Evolutionary conservation across 1,140 invertebrate genomes (phyloP).

Genomic region (Dendrolimus kikuchii): DNA sequence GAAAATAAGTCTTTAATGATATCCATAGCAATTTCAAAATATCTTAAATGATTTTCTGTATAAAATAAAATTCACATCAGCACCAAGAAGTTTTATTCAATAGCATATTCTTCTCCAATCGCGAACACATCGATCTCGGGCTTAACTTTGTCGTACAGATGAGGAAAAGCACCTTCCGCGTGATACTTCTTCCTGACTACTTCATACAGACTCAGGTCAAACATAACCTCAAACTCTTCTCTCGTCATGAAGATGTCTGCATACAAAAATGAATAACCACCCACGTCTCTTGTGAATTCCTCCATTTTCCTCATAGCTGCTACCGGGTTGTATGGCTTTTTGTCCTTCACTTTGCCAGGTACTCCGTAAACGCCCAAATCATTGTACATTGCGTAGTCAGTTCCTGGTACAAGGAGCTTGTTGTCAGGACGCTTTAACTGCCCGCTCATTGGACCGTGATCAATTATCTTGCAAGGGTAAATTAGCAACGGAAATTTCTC

Average conservation of each 20-base stretch:
- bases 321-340: constrained; percentile 71
- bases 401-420: constrained; percentile 76
- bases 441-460: constrained; percentile 81
- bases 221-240: constrained; percentile 87
- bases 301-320: constrained; percentile 68
- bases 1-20: no score
- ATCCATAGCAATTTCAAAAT: no score
- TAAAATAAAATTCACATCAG: no score
- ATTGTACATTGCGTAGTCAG: constrained; percentile 80
- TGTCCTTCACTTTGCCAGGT: constrained; percentile 76
- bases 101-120: constrained; percentile 75
- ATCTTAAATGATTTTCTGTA: no score
- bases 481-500: constrained; percentile 88
- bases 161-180: constrained; percentile 83
- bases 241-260: constrained; percentile 88
- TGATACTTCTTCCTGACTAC: constrained; percentile 75
- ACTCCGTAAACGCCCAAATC: constrained; percentile 88
- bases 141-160: constrained; percentile 89
- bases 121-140: constrained; percentile 80
- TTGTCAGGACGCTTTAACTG: constrained; percentile 71
- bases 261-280: constrained; percentile 80
- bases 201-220: constrained; percentile 86
- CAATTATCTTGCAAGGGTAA: constrained; percentile 84
- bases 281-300: constrained; percentile 73
- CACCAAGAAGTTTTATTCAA: constrained; percentile 45